A percentile compares a stretch with the other conserved stretches of the same genome.
Evolutionary conservation across 2,797 vertebrate genomes (phyloP).

Genomic region (Podargus strigoides): DNA sequence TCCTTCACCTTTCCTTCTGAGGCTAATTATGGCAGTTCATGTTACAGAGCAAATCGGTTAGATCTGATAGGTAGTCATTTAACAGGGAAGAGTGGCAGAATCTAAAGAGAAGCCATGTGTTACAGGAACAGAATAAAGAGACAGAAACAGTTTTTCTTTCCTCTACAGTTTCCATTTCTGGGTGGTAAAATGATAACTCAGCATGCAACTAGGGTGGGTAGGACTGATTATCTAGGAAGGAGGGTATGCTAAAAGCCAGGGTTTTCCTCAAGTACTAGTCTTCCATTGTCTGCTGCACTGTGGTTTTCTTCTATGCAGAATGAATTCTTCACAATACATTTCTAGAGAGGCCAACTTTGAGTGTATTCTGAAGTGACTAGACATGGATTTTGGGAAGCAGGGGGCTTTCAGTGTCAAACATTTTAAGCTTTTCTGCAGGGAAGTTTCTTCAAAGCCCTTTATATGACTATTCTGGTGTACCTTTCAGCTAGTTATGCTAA

Average conservation of each 20-base stretch:
- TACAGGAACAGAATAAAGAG: not conserved
- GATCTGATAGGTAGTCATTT: not conserved
- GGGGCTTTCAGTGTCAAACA: constrained; percentile 27
- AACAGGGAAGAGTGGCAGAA: not conserved
- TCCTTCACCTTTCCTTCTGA: not conserved
- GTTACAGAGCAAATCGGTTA: not conserved
- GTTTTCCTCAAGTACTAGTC: not conserved
- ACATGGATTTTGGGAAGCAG: not conserved
- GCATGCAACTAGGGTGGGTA: not conserved
- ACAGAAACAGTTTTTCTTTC: not conserved
- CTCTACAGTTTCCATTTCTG: not conserved
- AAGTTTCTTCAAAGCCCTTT: constrained; percentile 33
- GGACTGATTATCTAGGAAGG: not conserved
- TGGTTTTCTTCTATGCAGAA: not conserved
- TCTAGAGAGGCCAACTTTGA: not conserved
- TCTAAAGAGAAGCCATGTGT: not conserved
- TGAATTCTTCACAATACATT: not conserved
- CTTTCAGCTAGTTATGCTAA: constrained; percentile 31
- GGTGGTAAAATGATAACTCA: not conserved
- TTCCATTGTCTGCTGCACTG: not conserved
- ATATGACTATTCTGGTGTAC: constrained; percentile 2
- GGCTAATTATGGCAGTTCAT: not conserved
- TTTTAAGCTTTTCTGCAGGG: constrained; percentile 25
- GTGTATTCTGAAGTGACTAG: not conserved
- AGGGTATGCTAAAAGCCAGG: not conserved